Conservation (phyloP, 1,140 invertebrate species). For the Yoshiicerus persimilis region DNA sequence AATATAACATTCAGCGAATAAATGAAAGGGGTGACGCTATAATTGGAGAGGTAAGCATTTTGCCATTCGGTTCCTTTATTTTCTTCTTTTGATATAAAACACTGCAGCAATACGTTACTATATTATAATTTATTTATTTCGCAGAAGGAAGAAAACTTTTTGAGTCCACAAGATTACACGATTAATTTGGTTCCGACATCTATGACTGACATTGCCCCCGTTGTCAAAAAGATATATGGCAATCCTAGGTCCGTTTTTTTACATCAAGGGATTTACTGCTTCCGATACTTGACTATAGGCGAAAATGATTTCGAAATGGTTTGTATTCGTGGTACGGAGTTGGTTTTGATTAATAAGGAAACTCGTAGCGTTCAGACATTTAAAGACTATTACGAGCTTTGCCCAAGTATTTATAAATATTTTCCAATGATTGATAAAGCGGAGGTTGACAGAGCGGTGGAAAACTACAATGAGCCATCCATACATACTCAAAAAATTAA, state of each 20-base stretch:
- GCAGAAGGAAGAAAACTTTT: not conserved
- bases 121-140: not conserved
- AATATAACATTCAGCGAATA: not conserved
- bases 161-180: constrained; percentile 31
- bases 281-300: constrained; percentile 32
- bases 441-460: not conserved
- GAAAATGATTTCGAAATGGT: constrained; percentile 37
- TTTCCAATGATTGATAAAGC: constrained; percentile 34
- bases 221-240: not conserved
- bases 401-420: constrained; percentile 27
- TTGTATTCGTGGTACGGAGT: constrained; percentile 34
- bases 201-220: not conserved
- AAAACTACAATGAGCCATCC: constrained; percentile 18
- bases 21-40: constrained; percentile 32
- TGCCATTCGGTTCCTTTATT: not conserved
- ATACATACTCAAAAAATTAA: not conserved
- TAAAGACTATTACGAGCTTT: not conserved
- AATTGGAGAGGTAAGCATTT: constrained; percentile 15
- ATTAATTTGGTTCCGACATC: not conserved
- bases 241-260: not conserved
- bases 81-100: not conserved
- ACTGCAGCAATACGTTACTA: not conserved
- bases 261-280: constrained; percentile 31
- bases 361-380: constrained; percentile 12
- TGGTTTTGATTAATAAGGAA: constrained; percentile 33